A percentile compares a stretch with the other conserved stretches of the same genome.
phyloP scores from a whole-genome alignment of 1,140 invertebrate species.

The Zaprionus ghesquierei region DNA sequence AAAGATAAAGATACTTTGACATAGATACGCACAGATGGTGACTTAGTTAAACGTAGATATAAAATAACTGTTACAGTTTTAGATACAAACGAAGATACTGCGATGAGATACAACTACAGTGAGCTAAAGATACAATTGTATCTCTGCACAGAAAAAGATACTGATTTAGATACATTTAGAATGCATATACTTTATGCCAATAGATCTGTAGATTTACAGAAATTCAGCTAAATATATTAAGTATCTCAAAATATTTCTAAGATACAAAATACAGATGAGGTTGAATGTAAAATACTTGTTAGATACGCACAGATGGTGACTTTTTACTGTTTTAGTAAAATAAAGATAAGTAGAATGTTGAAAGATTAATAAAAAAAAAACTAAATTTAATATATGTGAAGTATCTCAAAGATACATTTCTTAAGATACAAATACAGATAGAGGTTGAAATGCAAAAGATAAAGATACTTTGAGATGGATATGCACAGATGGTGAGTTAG shows the following conservation, averaged over 20 bases:
- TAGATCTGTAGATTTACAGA: background rate
- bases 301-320: too few relatives aligned
- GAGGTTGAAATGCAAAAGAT: background rate
- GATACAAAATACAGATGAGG: too few relatives aligned
- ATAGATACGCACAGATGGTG: background rate
- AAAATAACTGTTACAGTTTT: background rate
- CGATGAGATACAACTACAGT: too few relatives aligned
- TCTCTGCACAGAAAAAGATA: background rate
- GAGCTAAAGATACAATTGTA: background rate
- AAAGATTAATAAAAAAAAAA: too few relatives aligned
- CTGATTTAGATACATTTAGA: background rate
- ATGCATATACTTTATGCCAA: background rate
- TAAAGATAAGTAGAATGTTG: too few relatives aligned
- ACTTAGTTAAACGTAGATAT: background rate
- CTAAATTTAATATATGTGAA: background rate
- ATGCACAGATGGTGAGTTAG: too few relatives aligned
- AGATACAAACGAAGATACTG: background rate
- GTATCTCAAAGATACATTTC: background rate
- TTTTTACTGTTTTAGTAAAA: too few relatives aligned
- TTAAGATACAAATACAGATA: background rate
- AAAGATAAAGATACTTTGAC: background rate
- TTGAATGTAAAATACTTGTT: too few relatives aligned
- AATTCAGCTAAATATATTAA: too few relatives aligned
- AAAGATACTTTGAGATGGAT: background rate
- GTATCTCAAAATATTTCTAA: background rate